Conservation (phyloP, 2,888 invertebrate genomes). For the Papilio gigon region DNA sequence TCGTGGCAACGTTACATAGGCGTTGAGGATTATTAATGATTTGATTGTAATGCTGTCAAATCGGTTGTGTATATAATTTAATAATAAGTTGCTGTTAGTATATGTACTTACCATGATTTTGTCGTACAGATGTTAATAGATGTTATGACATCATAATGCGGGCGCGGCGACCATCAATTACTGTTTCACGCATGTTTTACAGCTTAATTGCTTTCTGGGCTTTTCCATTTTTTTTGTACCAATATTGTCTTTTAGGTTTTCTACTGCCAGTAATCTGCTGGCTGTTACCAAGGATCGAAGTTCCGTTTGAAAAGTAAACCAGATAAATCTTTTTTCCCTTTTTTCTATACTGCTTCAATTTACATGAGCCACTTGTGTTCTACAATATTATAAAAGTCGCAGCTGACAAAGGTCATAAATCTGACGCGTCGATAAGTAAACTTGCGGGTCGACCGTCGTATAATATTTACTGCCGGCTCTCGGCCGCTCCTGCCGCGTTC, state of each 20-base stretch:
- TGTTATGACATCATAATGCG: not conserved
- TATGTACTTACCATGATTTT: not conserved
- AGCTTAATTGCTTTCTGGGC: conserved; percentile 3
- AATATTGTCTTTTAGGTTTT: not conserved
- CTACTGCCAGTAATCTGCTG: too few relatives aligned
- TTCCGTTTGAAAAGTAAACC: too few relatives aligned
- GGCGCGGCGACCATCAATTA: not conserved
- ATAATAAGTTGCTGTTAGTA: not conserved
- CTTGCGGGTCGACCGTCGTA: conserved; percentile 33
- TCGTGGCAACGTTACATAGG: too few relatives aligned
- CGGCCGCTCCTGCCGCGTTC: not conserved
- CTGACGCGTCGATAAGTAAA: conserved; percentile 21
- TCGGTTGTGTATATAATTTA: not conserved
- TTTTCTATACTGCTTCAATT: not conserved
- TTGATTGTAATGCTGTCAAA: not conserved
- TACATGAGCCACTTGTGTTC: not conserved
- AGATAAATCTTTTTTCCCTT: too few relatives aligned
- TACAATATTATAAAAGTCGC: not conserved
- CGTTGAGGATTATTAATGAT: not conserved
- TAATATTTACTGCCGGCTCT: conserved; percentile 23
- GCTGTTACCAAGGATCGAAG: too few relatives aligned
- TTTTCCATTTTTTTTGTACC: conserved; percentile 11
- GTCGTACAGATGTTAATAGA: conserved; percentile 1
- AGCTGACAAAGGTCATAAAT: conserved; percentile 23
- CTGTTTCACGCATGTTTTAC: conserved; percentile 6